phyloP scores from a whole-genome alignment of 1,140 invertebrate species.

The Pentalonia nigronervosa region DNA sequence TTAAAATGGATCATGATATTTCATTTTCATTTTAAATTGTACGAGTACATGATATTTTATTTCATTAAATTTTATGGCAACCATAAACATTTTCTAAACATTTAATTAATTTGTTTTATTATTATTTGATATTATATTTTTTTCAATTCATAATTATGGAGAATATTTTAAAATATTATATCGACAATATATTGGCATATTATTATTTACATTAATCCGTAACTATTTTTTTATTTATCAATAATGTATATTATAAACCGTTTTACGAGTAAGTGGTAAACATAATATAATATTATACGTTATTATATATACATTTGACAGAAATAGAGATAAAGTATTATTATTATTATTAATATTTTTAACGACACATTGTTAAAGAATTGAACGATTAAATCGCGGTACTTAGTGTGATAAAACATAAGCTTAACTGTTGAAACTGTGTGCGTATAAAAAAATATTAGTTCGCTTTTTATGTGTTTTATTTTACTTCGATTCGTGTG shows the following conservation, averaged over 20 bases:
- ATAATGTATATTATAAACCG: background rate
- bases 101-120: too few relatives aligned
- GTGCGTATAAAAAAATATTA: conserved; percentile 13
- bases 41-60: background rate
- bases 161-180: background rate
- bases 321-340: background rate
- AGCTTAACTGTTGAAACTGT: conserved; percentile 25
- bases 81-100: too few relatives aligned
- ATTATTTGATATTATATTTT: too few relatives aligned
- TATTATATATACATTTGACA: background rate
- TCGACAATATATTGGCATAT: background rate
- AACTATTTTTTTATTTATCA: background rate
- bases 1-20: background rate
- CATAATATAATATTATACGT: background rate
- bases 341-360: conserved; percentile 1
- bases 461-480: conserved; percentile 26
- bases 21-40: background rate
- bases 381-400: conserved; percentile 28
- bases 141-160: too few relatives aligned
- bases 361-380: background rate
- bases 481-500: background rate
- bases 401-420: conserved; percentile 22
- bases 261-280: background rate
- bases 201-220: background rate
- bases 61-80: too few relatives aligned